Base-by-base conservation (phyloP, 2,797 vertebrate species). In the Triplophysa yarkandensis region DNA sequence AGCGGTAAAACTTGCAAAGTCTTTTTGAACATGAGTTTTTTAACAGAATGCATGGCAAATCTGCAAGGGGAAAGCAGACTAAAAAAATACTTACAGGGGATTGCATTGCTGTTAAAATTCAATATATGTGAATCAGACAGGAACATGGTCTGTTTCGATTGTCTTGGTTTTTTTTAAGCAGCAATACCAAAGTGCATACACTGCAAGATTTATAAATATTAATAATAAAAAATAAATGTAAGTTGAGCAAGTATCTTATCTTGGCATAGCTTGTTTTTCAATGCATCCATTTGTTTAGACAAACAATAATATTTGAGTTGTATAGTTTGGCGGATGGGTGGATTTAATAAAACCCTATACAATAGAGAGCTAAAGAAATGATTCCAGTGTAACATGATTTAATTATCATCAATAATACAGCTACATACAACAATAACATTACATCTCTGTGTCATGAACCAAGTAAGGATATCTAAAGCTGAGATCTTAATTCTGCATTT, bases 81-180 rank as follows among this genome's bases (percentile, higher is more conserved):
- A 71, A 36, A 5, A 50, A 55, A 10, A 41, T 4, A n/a, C 52
- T 60, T 11, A 19, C 27, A 73, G 34, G 52, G 21, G 25, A 64
- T 13, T n/a, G 36, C 46, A 43, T 28, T 43, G 13, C 34, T 64
- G 61, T 55, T 55, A 41, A 55, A 27, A 44, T 43, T 9, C 11
- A 72, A 9, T 64, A 25, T 63, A 30, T 30, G 13, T 2, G 7
- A 23, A 4, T 50, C 6, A 54, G 32, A 57, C 50, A 57, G 48
- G 8, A 68, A 41, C 30, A 68, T 19, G 4, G n/a, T 13, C 25
- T 55, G 48, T 50, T 64, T 13, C 55, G 71, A 60, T 62, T 23
- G 32, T 63, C 32, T 41, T 63, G 44, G 44, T 73, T 13, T n/a
- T 54, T 64, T 65, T 3, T 54, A 48, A n/a, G 28, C 32, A 7